Conservation (phyloP, 2,113 vertebrate species). For the Lepisosteus osseus region DNA sequence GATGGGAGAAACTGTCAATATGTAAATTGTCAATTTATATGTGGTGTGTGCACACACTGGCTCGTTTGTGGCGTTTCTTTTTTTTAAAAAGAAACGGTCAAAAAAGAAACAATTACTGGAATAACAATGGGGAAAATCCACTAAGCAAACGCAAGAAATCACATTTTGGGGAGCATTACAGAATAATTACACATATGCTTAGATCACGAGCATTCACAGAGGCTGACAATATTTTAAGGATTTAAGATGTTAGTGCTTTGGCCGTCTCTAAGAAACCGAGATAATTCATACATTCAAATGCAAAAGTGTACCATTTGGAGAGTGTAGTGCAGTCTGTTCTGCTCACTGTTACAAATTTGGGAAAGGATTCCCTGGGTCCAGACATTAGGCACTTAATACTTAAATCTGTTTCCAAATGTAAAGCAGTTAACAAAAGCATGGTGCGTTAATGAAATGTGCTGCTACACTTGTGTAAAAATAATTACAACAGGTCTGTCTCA, state of each 20-base stretch:
- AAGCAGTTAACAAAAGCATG: conserved; percentile 76
- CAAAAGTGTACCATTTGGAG: conserved; percentile 81
- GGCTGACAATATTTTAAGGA: conserved; percentile 88
- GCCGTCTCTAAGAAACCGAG: conserved; percentile 81
- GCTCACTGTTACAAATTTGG: conserved; percentile 78
- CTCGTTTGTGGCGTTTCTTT: conserved; percentile 70
- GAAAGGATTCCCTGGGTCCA: conserved; percentile 75
- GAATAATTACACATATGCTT: conserved; percentile 94
- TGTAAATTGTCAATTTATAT: conserved; percentile 66
- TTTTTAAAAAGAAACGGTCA: conserved; percentile 65
- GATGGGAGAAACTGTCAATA: conserved; percentile 43
- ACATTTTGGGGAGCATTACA: conserved; percentile 86
- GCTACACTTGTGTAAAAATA: conserved; percentile 61
- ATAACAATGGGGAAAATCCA: conserved; percentile 71
- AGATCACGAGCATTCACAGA: conserved; percentile 85
- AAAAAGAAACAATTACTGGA: conserved; percentile 83
- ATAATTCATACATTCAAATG: conserved; percentile 89
- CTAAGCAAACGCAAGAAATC: conserved; percentile 82
- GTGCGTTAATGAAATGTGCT: conserved; percentile 70
- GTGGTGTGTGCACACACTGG: conserved; percentile 62
- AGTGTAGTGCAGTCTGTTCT: conserved; percentile 82
- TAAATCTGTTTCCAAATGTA: conserved; percentile 84
- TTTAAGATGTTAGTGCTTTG: conserved; percentile 87
- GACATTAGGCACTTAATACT: conserved; percentile 81
- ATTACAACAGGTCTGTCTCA: conserved; percentile 58